Conservation (phyloP, 2,797 vertebrate genomes). For the Siniperca obscura region DNA sequence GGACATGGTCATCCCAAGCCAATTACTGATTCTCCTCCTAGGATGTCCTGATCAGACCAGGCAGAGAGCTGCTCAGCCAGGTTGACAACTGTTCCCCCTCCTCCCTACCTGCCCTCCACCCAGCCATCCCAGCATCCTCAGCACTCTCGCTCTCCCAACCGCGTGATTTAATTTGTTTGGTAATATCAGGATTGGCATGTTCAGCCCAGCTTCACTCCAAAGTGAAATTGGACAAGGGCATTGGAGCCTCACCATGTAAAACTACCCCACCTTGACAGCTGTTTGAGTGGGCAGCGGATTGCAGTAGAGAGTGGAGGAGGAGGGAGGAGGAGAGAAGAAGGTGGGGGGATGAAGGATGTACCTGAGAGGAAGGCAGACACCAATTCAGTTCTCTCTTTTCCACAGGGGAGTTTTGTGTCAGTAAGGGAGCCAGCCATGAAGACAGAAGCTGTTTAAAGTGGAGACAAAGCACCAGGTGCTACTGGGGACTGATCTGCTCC, state of each 20-base stretch:
- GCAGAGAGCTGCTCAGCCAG: slow-evolving; percentile 64
- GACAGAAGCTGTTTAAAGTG: slow-evolving; percentile 74
- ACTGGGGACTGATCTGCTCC: slow-evolving; percentile 59
- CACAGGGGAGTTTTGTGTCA: slow-evolving; percentile 72
- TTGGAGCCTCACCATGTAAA: slow-evolving; percentile 87
- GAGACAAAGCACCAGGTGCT: slow-evolving; percentile 81
- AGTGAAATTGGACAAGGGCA: slow-evolving; percentile 90
- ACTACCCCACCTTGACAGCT: slow-evolving; percentile 88
- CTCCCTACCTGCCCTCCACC: slow-evolving; percentile 12
- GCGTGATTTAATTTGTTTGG: slow-evolving; percentile 89
- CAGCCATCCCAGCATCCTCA: slow-evolving; percentile 65
- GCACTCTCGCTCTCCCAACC: slow-evolving; percentile 67
- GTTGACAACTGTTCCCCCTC: slow-evolving; percentile 66
- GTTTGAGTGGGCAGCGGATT: slow-evolving; percentile 83
- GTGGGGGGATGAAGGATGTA: slow-evolving; percentile 72
- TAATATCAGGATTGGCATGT: slow-evolving; percentile 89
- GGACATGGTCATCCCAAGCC: slow-evolving; percentile 69
- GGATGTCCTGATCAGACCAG: slow-evolving; percentile 75
- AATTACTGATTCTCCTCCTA: slow-evolving; percentile 79
- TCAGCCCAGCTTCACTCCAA: slow-evolving; percentile 86
- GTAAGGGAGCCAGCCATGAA: slow-evolving; percentile 67
- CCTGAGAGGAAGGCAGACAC: slow-evolving; percentile 77
- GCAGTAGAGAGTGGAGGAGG: slow-evolving; percentile 59
- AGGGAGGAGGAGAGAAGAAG: slow-evolving; percentile 25
- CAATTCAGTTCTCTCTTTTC: slow-evolving; percentile 76